phyloP scores from a whole-genome alignment of 2,888 invertebrate species.

The Eucriotettix oculatus region DNA sequence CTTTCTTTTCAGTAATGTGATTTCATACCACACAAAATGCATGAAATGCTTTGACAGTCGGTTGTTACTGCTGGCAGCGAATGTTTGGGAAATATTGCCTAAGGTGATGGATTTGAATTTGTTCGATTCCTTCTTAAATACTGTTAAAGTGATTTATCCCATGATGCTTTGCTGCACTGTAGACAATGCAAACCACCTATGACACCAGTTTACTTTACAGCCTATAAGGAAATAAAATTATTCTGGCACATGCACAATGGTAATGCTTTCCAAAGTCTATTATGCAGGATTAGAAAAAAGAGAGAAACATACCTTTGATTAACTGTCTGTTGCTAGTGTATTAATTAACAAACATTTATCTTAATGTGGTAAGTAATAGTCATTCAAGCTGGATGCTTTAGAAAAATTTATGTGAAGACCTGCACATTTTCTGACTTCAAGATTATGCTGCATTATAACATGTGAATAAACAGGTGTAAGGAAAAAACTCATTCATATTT shows the following conservation, averaged over 20 bases:
- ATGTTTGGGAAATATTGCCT: slow-evolving; percentile 13
- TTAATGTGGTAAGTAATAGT: too few relatives aligned
- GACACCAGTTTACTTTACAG: slow-evolving; percentile 2
- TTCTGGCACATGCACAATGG: background rate
- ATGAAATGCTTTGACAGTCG: slow-evolving; percentile 17
- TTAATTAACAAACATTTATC: too few relatives aligned
- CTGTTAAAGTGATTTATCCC: slow-evolving; percentile 13
- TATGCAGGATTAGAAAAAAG: too few relatives aligned
- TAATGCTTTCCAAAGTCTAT: too few relatives aligned
- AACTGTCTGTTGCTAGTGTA: too few relatives aligned
- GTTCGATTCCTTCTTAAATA: slow-evolving; percentile 13
- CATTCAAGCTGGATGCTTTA: too few relatives aligned
- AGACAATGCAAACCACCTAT: slow-evolving; percentile 9
- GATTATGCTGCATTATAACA: too few relatives aligned
- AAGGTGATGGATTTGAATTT: slow-evolving; percentile 16
- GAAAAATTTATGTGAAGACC: too few relatives aligned
- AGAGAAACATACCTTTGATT: too few relatives aligned
- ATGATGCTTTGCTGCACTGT: slow-evolving; percentile 14
- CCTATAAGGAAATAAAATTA: background rate
- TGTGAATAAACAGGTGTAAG: too few relatives aligned
- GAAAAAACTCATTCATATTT: too few relatives aligned
- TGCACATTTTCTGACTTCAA: too few relatives aligned
- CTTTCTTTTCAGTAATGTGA: slow-evolving; percentile 3
- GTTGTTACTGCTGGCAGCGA: slow-evolving; percentile 13
- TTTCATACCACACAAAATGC: slow-evolving; percentile 10